Conservation (phyloP, 2,888 invertebrate species). For the Limnephilus rhombicus region DNA sequence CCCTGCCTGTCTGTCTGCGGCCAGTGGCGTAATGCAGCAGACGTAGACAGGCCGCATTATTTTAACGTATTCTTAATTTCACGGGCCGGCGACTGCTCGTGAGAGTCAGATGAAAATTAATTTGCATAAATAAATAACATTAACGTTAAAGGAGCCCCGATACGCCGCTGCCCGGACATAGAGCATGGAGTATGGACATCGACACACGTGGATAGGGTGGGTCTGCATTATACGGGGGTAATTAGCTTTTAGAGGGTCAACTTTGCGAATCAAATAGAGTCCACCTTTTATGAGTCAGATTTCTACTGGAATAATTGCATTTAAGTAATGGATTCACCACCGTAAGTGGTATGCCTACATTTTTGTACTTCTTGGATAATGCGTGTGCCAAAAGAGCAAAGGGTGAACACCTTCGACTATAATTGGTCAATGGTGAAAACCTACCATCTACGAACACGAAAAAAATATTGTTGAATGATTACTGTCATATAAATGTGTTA, state of each 20-base stretch:
- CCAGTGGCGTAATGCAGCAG: conserved; percentile 47
- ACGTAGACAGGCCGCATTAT: conserved; percentile 53
- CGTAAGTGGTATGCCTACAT: neutral
- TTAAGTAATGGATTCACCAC: neutral
- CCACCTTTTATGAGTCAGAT: neutral
- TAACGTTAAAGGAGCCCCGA: conserved; percentile 55
- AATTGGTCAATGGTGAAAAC: no score
- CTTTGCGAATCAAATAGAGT: neutral
- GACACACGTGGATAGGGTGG: neutral
- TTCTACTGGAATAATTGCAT: neutral
- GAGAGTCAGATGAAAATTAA: conserved; percentile 63
- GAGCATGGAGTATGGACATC: neutral
- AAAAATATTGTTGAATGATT: no score
- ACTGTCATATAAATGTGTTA: no score
- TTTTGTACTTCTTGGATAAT: neutral
- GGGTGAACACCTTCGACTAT: no score
- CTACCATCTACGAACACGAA: no score
- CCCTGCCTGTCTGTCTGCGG: neutral
- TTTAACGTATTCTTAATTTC: conserved; percentile 66
- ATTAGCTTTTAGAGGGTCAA: neutral
- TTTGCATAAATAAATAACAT: conserved; percentile 66
- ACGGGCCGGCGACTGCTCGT: conserved; percentile 54
- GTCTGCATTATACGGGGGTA: neutral
- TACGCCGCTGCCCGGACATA: neutral
- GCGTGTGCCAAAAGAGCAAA: no score